phyloP scores from a whole-genome alignment of 1,140 invertebrate genomes.

The Drosophila micromelanica region DNA sequence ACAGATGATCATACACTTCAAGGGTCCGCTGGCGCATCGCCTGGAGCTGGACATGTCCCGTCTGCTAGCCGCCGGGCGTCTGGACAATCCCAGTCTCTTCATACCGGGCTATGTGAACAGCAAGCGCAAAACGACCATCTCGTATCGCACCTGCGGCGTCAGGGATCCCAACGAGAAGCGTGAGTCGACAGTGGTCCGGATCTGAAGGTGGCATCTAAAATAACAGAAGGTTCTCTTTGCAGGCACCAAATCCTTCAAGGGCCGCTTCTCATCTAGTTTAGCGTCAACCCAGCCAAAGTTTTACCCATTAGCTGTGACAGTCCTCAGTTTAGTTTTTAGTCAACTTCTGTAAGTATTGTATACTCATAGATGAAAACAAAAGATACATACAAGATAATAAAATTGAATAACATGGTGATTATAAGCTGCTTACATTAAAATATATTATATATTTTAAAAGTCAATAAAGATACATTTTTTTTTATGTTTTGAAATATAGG shows the following conservation, averaged over 20 bases:
- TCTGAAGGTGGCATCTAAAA: neutral
- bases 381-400: neutral
- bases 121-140: conserved; percentile 89
- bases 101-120: conserved; percentile 90
- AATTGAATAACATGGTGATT: too few relatives aligned
- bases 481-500: too few relatives aligned
- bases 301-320: conserved; percentile 50
- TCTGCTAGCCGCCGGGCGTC: conserved; percentile 89
- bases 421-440: too few relatives aligned
- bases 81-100: conserved; percentile 90
- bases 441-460: too few relatives aligned
- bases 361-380: neutral
- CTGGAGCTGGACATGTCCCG: conserved; percentile 90
- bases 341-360: conserved; percentile 32
- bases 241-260: conserved; percentile 68
- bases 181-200: conserved; percentile 24
- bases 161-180: conserved; percentile 89
- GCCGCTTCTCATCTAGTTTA: conserved; percentile 58
- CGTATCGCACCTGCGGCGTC: conserved; percentile 90
- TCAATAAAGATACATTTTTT: too few relatives aligned
- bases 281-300: conserved; percentile 61
- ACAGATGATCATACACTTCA: conserved; percentile 95
- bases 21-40: conserved; percentile 90
- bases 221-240: neutral
- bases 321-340: conserved; percentile 49